A percentile compares a stretch with the other conserved stretches of the same genome.
These are phyloP conservation scores for Psephotus haematonotus DNA, from an alignment of 2,113 vertebrate species.

Conservation along the genomic window DNA sequence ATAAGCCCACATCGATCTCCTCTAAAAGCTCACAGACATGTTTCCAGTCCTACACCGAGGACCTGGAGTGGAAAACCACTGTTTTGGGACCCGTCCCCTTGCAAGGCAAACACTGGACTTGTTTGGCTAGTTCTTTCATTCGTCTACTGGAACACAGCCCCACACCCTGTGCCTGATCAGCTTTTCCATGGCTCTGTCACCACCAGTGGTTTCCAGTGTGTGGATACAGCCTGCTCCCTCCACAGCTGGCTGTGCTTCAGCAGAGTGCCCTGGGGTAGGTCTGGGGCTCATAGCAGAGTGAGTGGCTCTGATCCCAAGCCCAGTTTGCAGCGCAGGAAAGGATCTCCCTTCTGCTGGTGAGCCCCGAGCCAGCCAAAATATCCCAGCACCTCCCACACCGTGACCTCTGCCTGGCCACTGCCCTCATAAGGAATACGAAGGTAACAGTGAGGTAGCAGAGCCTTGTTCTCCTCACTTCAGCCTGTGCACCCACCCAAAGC, in stretches of 20 bases:
- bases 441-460: background rate
- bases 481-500: background rate
- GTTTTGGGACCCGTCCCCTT: background rate
- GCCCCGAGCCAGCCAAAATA: background rate
- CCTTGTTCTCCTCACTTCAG: background rate
- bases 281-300: background rate
- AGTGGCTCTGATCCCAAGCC: background rate
- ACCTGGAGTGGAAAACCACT: background rate
- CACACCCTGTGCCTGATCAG: background rate
- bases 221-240: background rate
- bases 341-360: background rate
- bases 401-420: background rate
- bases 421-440: background rate
- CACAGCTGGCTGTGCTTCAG: background rate
- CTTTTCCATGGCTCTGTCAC: background rate
- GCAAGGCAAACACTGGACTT: background rate
- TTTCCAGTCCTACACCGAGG: background rate
- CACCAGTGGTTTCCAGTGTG: fast-evolving
- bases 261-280: background rate
- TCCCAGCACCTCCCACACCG: background rate
- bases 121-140: background rate
- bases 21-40: fast-evolving
- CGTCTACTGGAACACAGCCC: background rate
- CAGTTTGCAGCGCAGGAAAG: background rate
- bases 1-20: background rate